Percentiles rank a stretch among this genome's conserved stretches.
Conservation (phyloP, 2,888 invertebrate species). For the Ormyrus thymus region DNA sequence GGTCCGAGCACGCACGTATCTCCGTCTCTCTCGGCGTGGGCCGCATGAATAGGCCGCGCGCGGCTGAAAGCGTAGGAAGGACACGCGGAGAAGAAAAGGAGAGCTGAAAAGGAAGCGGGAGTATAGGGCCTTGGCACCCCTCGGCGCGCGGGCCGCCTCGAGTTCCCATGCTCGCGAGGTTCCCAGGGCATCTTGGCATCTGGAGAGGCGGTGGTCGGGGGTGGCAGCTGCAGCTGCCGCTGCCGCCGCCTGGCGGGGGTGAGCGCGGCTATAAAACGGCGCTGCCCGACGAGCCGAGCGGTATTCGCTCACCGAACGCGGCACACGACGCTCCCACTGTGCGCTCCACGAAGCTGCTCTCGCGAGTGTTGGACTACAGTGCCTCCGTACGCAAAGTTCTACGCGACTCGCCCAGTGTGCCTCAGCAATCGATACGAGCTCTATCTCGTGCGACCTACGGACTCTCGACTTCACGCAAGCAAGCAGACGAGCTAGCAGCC, state of each 20-base stretch:
- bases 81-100: slow-evolving; percentile 18
- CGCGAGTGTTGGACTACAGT: not conserved
- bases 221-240: not conserved
- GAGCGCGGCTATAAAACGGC: slow-evolving; percentile 28
- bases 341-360: slow-evolving; percentile 24
- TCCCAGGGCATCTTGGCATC: slow-evolving; percentile 55
- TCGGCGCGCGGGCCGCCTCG: slow-evolving; percentile 6
- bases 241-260: slow-evolving; percentile 1
- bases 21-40: too few relatives aligned
- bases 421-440: too few relatives aligned
- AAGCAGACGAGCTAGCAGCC: not conserved
- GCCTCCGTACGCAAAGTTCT: too few relatives aligned
- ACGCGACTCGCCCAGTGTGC: too few relatives aligned
- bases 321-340: not conserved
- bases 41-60: too few relatives aligned
- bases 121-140: slow-evolving; percentile 1
- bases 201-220: slow-evolving; percentile 19
- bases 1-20: slow-evolving; percentile 27
- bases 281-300: not conserved
- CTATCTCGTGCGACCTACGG: not conserved
- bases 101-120: not conserved
- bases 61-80: not conserved
- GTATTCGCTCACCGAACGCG: slow-evolving; percentile 2
- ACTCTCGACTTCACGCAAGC: too few relatives aligned
- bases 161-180: slow-evolving; percentile 16